Evolutionary conservation across 2,797 vertebrate species (phyloP).

Genomic region (Acrocephalus scirpaceus): DNA sequence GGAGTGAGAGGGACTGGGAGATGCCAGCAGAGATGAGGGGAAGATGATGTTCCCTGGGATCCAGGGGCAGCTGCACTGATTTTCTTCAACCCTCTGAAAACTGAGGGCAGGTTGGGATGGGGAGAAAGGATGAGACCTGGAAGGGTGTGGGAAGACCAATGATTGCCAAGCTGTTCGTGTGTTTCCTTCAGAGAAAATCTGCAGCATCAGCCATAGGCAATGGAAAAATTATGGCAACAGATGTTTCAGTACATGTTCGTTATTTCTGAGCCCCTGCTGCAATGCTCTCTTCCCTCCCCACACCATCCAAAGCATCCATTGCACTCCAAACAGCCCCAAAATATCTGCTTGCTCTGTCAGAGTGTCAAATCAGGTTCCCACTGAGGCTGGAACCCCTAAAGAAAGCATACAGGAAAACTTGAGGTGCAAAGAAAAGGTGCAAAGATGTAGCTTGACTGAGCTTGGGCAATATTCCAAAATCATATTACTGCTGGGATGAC

Average conservation of each 20-base stretch:
- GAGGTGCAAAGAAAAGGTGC: neutral
- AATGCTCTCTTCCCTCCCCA: neutral
- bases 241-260: fast-evolving
- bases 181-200: neutral
- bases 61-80: neutral
- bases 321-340: neutral
- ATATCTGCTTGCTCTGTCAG: neutral
- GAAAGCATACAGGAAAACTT: neutral
- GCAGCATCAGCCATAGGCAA: neutral
- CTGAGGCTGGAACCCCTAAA: neutral
- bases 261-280: neutral
- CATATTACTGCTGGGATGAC: neutral
- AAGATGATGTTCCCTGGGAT: neutral
- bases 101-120: neutral
- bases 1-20: neutral
- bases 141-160: neutral
- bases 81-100: neutral
- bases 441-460: neutral
- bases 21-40: neutral
- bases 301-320: neutral
- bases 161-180: neutral
- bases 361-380: neutral
- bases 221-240: neutral
- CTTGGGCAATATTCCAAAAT: neutral
- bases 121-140: neutral